Percentiles rank a stretch among this genome's conserved stretches.
phyloP scores from a whole-genome alignment of 1,140 invertebrate species.

The Leptopilina clavipes region DNA sequence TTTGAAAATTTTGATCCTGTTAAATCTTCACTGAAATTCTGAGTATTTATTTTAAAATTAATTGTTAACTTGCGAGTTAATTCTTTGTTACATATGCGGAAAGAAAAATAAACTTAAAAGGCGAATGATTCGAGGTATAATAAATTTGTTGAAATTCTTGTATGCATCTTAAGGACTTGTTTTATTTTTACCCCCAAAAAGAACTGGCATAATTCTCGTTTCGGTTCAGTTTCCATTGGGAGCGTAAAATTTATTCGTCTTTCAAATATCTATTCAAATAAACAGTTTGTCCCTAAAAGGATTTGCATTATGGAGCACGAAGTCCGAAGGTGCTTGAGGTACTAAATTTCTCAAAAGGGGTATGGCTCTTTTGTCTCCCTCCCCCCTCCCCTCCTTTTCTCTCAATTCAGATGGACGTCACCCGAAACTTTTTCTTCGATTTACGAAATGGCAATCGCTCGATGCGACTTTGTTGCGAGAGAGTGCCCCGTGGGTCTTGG shows the following conservation, averaged over 20 bases:
- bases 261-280: constrained; percentile 34
- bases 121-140: background rate
- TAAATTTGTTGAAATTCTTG: constrained; percentile 1
- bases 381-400: background rate
- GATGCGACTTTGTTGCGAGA: background rate
- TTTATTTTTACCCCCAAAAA: constrained; percentile 1
- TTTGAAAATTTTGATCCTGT: background rate
- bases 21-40: background rate
- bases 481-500: background rate
- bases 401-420: constrained; percentile 23
- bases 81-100: background rate
- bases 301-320: constrained; percentile 34
- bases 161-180: background rate
- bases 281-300: constrained; percentile 31
- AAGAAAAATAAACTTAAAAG: background rate
- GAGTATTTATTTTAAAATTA: too few relatives aligned
- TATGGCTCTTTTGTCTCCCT: constrained; percentile 18
- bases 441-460: background rate
- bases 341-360: constrained; percentile 27
- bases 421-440: background rate
- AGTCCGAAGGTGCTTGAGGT: constrained; percentile 29
- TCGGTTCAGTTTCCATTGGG: background rate
- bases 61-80: background rate
- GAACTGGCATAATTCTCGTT: constrained; percentile 18
- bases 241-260: constrained; percentile 33